Conservation (phyloP, 2,113 vertebrate genomes). For the Amphiprion percula region DNA sequence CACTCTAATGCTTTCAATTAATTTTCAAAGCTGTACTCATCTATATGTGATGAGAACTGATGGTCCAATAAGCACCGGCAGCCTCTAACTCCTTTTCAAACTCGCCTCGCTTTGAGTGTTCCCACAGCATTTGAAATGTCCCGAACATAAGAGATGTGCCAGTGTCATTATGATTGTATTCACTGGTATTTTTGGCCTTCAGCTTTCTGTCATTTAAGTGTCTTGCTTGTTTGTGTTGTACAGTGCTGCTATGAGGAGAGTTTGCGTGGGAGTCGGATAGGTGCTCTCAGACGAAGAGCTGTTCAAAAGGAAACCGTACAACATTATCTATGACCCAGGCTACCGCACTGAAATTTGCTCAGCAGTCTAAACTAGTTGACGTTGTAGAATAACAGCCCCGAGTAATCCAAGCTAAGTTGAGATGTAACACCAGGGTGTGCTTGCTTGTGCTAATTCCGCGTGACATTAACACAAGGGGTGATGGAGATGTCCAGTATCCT, state of each 20-base stretch:
- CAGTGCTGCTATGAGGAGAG: conserved; percentile 36
- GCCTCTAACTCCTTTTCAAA: conserved; percentile 38
- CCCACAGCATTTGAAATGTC: conserved; percentile 18
- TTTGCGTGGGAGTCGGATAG: conserved; percentile 66
- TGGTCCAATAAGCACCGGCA: conserved; percentile 40
- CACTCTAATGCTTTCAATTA: conserved; percentile 67
- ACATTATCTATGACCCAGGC: conserved; percentile 62
- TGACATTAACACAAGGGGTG: conserved; percentile 40
- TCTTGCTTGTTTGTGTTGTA: conserved; percentile 36
- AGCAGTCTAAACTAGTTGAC: not conserved
- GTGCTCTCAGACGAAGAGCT: conserved; percentile 48
- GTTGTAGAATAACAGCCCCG: not conserved
- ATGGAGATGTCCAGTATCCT: conserved; percentile 40
- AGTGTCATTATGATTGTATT: conserved; percentile 4
- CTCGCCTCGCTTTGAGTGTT: not conserved
- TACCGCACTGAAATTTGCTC: conserved; percentile 1
- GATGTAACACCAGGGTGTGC: not conserved
- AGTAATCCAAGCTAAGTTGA: not conserved
- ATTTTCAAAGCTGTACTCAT: conserved; percentile 57
- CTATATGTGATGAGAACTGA: conserved; percentile 60
- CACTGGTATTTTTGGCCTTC: conserved; percentile 36
- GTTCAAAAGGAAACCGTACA: conserved; percentile 35
- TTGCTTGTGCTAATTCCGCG: conserved; percentile 41
- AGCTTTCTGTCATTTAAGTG: conserved; percentile 33
- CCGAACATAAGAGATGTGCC: conserved; percentile 18